phyloP scores from a whole-genome alignment of 2,113 vertebrate genomes.

The Sylvia atricapilla region DNA sequence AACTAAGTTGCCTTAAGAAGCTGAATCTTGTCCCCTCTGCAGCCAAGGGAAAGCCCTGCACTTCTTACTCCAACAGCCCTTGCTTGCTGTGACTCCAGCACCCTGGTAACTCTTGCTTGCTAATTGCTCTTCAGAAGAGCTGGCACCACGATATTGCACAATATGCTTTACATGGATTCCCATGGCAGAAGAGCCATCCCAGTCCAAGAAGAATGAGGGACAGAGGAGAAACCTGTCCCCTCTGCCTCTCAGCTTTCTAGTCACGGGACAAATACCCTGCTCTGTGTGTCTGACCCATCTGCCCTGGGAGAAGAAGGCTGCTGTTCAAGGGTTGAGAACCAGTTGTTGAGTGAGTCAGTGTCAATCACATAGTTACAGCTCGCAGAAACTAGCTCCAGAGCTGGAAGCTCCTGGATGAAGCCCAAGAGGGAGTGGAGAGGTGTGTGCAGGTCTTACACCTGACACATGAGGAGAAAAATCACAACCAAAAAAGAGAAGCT shows the following conservation, averaged over 20 bases:
- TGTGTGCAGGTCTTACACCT: slow-evolving; percentile 18
- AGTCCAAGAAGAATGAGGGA: neutral
- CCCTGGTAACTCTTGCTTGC: neutral
- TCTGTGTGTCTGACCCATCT: neutral
- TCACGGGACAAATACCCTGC: neutral
- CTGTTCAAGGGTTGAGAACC: slow-evolving; percentile 14
- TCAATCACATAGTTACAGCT: slow-evolving; percentile 35
- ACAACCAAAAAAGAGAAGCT: neutral
- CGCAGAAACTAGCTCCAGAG: slow-evolving; percentile 30
- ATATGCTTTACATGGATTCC: neutral
- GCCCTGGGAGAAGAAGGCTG: slow-evolving; percentile 7
- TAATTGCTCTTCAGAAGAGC: neutral
- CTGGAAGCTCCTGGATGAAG: slow-evolving; percentile 40
- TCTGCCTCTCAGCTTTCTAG: neutral
- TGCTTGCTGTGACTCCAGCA: neutral
- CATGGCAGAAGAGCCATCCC: neutral
- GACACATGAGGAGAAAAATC: slow-evolving; percentile 11
- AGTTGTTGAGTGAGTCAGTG: slow-evolving; percentile 44
- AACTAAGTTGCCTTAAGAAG: neutral
- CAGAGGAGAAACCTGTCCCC: neutral
- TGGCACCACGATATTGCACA: neutral
- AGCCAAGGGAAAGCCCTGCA: neutral
- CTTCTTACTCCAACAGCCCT: neutral
- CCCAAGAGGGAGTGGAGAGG: slow-evolving; percentile 45
- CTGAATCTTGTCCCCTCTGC: neutral